Percentiles rank a stretch among this genome's conserved stretches.
These are phyloP conservation scores for Masticophis lateralis DNA, from an alignment of 2,797 vertebrate genomes.

Conservation along the genomic window DNA sequence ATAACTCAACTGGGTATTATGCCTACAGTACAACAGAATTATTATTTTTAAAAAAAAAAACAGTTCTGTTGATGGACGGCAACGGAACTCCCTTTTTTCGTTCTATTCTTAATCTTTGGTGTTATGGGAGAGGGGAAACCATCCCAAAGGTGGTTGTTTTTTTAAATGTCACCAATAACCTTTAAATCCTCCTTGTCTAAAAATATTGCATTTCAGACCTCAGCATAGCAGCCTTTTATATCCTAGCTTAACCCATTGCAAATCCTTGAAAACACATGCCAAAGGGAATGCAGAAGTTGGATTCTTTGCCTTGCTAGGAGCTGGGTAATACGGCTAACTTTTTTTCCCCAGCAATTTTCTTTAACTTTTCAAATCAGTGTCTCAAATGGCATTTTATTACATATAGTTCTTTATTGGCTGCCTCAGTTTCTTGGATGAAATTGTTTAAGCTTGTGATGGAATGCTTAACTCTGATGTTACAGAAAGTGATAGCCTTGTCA, in stretches of 20 bases:
- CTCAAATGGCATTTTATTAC: neutral
- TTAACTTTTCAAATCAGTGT: neutral
- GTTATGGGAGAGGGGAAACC: neutral
- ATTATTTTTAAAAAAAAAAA: constrained; percentile 27
- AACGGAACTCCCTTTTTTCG: neutral
- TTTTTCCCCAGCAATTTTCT: neutral
- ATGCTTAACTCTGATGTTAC: neutral
- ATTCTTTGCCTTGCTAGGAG: neutral
- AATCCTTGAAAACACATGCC: neutral
- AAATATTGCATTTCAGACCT: neutral
- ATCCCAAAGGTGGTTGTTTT: neutral
- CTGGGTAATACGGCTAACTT: neutral
- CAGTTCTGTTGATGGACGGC: constrained; percentile 21
- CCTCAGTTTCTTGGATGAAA: neutral
- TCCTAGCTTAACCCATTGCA: too few relatives aligned
- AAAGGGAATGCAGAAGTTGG: neutral
- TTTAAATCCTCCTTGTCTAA: neutral
- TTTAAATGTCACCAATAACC: constrained; percentile 17
- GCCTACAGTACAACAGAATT: constrained; percentile 7
- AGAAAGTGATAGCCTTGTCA: neutral
- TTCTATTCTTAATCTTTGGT: neutral
- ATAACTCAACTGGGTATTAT: constrained; percentile 17
- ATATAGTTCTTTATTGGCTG: neutral
- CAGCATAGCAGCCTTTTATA: neutral
- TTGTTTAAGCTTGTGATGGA: neutral